These are phyloP conservation scores for Cydia splendana DNA, from an alignment of 1,140 invertebrate genomes.

Conservation along the genomic window DNA sequence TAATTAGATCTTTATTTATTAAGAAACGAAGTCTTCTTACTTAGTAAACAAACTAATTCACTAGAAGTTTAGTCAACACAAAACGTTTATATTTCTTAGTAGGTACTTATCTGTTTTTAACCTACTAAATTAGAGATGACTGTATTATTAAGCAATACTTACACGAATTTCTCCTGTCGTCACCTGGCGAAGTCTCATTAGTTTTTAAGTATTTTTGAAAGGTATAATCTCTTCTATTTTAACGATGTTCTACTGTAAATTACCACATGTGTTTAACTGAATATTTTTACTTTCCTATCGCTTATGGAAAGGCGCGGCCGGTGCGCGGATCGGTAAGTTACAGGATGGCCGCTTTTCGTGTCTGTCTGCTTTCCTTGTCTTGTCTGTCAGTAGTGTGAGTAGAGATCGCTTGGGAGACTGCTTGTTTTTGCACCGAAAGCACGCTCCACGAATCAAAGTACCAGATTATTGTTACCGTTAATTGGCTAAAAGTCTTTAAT, in stretches of 20 bases:
- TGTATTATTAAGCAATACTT: too few species aligned
- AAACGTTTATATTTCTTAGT: too few species aligned
- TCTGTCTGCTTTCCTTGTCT: slow-evolving; percentile 40
- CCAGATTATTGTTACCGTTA: background rate
- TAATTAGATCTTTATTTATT: too few species aligned
- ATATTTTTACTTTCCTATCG: slow-evolving; percentile 61
- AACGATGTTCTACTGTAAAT: slow-evolving; percentile 31
- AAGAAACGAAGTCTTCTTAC: too few species aligned
- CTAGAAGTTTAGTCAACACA: too few species aligned
- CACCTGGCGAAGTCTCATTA: background rate
- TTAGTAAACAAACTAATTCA: too few species aligned
- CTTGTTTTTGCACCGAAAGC: slow-evolving; percentile 42
- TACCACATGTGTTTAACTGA: slow-evolving; percentile 44
- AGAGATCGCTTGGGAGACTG: slow-evolving; percentile 54
- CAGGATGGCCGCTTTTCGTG: slow-evolving; percentile 58
- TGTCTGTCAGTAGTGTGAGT: slow-evolving; percentile 49
- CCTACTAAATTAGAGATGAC: too few species aligned
- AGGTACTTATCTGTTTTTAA: too few species aligned
- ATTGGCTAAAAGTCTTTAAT: background rate
- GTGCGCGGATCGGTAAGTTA: slow-evolving; percentile 78
- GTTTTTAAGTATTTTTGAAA: background rate
- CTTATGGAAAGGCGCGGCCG: slow-evolving; percentile 75
- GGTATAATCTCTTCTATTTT: background rate
- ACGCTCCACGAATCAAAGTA: background rate
- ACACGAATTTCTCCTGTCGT: too few species aligned